A percentile compares a stretch with the other conserved stretches of the same genome.
phyloP scores from a whole-genome alignment of 2,113 vertebrate species.

The Cyanistes caeruleus region DNA sequence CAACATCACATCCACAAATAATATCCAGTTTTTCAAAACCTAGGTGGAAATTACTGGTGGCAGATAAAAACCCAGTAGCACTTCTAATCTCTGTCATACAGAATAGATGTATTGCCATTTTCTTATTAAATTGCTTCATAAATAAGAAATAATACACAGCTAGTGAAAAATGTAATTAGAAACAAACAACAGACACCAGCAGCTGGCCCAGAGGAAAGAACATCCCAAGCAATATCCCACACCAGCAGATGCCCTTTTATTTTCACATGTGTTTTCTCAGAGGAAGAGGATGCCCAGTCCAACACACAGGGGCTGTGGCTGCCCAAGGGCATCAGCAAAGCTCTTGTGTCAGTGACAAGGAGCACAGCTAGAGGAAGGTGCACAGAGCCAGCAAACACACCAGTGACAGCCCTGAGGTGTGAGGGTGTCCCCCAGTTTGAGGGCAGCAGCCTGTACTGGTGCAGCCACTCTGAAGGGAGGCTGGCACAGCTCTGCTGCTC shows the following conservation, averaged over 20 bases:
- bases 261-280: not conserved
- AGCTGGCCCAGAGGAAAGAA: not conserved
- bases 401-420: fast-evolving
- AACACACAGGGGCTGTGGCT: not conserved
- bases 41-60: not conserved
- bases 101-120: not conserved
- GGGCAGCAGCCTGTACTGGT: not conserved
- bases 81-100: not conserved
- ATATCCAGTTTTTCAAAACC: not conserved
- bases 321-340: not conserved
- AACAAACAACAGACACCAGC: not conserved
- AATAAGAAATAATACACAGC: not conserved
- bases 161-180: not conserved
- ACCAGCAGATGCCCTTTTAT: not conserved
- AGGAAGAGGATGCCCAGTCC: not conserved
- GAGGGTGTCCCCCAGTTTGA: not conserved
- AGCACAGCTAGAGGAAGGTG: not conserved
- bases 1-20: not conserved
- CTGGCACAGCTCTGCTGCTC: not conserved
- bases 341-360: not conserved
- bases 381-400: not conserved
- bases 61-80: not conserved
- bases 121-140: not conserved
- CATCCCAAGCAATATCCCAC: not conserved
- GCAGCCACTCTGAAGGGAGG: fast-evolving